Base-by-base conservation (phyloP, 2,797 vertebrate species). In the Danio tinwini region DNA sequence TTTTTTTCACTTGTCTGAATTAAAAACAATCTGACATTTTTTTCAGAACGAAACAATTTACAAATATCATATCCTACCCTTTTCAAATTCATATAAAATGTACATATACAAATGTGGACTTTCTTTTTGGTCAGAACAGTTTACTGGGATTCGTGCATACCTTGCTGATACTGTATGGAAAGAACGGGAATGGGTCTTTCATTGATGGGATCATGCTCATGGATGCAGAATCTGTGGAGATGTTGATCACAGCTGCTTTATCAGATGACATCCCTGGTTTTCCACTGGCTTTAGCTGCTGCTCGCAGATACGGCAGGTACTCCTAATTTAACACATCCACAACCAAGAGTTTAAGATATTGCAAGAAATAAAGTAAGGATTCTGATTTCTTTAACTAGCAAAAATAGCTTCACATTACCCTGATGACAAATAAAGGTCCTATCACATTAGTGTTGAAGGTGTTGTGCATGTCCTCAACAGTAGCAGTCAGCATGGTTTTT, bases 151-250 rank as follows among this genome's bases (percentile, higher is more conserved):
- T 6, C 11, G 0, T 5, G 2, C 13, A 69, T 85, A 92, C 92
- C 90, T 94, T 94, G 83, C 91, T 94, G 85, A 91, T 74, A 49
- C 88, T 88, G 76, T 93, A 93, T 55, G 90, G 74, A 58, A 91
- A 2, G 4, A 58, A 65, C 1, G 88, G 76, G 4, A 82, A 58
- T 87, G 92, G 0, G 1, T 3, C 0, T 4, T 16, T 61, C 12
- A 78, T 29, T 1, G 84, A 4, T 0, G 81, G 5, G 0, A 86
- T 78, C 2, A 0, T 13, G 45, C 81, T 45, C 0, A 93, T 81
- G 65, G 92, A 94, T 1, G 80, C 90, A 79, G 91, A 0, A 1
- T n/a, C 0, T 0, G 89, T 73, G 65, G 91, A 87, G 29, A 95
- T 92, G 81, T 84, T 91, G 86, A 94, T 11, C 12, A 94, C 82